phyloP scores from a whole-genome alignment of 2,888 invertebrate species.

The Leucophora obtusa region DNA sequence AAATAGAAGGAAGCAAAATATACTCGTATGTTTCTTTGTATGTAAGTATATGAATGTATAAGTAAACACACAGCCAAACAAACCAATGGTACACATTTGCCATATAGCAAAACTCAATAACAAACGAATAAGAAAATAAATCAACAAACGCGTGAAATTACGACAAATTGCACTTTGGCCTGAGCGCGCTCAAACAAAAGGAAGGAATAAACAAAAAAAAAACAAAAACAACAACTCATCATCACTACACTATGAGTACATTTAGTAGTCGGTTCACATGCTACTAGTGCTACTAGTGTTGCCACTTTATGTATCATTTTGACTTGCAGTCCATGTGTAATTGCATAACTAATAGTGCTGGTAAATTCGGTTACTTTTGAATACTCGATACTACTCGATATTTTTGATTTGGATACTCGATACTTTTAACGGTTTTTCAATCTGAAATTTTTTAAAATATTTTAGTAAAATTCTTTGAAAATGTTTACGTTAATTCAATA shows the following conservation, averaged over 20 bases:
- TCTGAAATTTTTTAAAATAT: too few relatives aligned
- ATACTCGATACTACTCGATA: too few relatives aligned
- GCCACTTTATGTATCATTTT: too few relatives aligned
- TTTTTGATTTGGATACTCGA: too few relatives aligned
- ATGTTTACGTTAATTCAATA: too few relatives aligned
- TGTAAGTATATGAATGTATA: not conserved
- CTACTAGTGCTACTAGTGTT: too few relatives aligned
- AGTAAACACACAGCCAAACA: not conserved
- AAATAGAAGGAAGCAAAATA: slow-evolving; percentile 53
- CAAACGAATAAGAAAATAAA: slow-evolving; percentile 61
- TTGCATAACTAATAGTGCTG: too few relatives aligned
- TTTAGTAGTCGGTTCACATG: too few relatives aligned
- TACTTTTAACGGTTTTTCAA: too few relatives aligned
- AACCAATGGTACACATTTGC: not conserved
- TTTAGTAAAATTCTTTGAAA: too few relatives aligned
- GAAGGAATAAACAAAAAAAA: slow-evolving; percentile 13
- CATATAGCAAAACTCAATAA: slow-evolving; percentile 50
- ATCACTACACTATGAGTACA: slow-evolving; percentile 3
- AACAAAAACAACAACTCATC: slow-evolving; percentile 39
- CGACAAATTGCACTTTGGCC: slow-evolving; percentile 66
- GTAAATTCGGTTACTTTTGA: too few relatives aligned
- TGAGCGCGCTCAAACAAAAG: slow-evolving; percentile 60
- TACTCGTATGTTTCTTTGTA: not conserved
- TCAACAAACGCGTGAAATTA: slow-evolving; percentile 64
- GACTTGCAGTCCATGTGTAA: too few relatives aligned